phyloP scores from a whole-genome alignment of 2,797 vertebrate species.

The Chrysocyon brachyurus region DNA sequence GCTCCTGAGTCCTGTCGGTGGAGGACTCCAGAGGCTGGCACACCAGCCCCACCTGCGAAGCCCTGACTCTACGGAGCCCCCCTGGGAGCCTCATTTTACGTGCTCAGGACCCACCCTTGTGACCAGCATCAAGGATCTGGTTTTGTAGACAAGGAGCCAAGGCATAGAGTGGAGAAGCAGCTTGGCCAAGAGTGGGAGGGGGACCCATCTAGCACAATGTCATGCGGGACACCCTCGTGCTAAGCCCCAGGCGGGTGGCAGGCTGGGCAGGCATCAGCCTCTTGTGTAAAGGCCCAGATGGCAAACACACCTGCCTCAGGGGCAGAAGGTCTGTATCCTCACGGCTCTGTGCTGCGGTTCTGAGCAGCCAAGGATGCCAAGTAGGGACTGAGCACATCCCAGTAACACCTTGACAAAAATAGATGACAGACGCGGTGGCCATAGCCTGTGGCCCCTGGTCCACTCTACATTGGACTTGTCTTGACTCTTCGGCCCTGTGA shows the following conservation, averaged over 20 bases:
- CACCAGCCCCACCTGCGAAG: fast-evolving
- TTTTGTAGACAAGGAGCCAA: too few species aligned
- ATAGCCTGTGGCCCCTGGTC: not conserved
- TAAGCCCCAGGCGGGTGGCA: not conserved
- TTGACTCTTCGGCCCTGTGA: not conserved
- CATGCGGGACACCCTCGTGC: not conserved
- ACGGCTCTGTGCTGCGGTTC: fast-evolving
- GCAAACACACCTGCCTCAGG: fast-evolving
- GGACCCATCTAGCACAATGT: not conserved
- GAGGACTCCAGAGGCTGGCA: not conserved
- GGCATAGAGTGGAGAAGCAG: not conserved
- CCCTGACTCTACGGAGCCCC: fast-evolving
- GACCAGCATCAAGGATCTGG: too few species aligned
- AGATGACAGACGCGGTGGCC: not conserved
- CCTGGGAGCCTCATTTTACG: not conserved
- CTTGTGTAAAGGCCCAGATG: not conserved
- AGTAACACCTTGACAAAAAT: not conserved
- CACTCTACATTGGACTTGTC: not conserved
- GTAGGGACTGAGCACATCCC: not conserved
- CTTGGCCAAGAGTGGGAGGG: not conserved
- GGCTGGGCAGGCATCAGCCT: fast-evolving
- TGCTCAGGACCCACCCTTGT: not conserved
- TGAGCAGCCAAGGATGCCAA: not conserved
- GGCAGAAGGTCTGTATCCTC: not conserved
- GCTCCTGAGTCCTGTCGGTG: not conserved